Percentiles rank a stretch among this genome's conserved stretches.
These are phyloP conservation scores for Eptatretus burgeri DNA, from an alignment of 2,113 vertebrate species.

Conservation along the genomic window DNA sequence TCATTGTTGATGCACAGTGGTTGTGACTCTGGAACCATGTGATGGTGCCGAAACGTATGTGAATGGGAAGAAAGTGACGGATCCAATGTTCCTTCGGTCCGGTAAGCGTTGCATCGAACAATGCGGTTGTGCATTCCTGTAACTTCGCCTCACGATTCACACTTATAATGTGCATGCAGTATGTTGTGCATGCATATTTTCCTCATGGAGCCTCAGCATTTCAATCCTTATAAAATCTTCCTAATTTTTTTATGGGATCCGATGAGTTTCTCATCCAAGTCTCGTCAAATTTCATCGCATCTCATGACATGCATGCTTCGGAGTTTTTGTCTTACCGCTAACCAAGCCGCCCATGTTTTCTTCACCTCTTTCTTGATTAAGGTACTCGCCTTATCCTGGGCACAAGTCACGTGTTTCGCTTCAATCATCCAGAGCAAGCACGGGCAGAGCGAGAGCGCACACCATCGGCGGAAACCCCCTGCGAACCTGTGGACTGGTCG, in stretches of 20 bases:
- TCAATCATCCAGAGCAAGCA: conserved; percentile 92
- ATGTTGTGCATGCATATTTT: too few species aligned
- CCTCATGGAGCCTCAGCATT: too few species aligned
- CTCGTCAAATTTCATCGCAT: too few species aligned
- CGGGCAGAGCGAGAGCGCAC: conserved; percentile 86
- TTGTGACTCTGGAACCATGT: conserved; percentile 68
- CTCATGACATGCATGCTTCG: too few species aligned
- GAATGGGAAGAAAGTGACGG: conserved; percentile 67
- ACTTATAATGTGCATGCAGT: too few species aligned
- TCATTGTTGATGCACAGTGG: conserved; percentile 32
- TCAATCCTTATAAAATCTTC: too few species aligned
- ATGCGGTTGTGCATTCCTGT: too few species aligned
- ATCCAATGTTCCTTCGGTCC: conserved; percentile 62
- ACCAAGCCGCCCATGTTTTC: too few species aligned
- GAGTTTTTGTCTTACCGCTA: too few species aligned
- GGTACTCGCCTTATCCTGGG: conserved; percentile 98
- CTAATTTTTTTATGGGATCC: too few species aligned
- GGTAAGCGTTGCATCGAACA: conserved; percentile 18
- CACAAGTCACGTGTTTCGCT: conserved; percentile 92
- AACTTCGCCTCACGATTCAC: too few species aligned
- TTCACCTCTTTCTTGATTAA: conserved; percentile 13
- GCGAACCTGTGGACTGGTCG: conserved; percentile 92
- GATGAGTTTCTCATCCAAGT: too few species aligned
- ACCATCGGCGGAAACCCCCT: conserved; percentile 73
- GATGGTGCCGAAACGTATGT: conserved; percentile 84